Evolutionary conservation across 2,797 vertebrate genomes (phyloP).

Genomic region (Etheostoma nigrum): DNA sequence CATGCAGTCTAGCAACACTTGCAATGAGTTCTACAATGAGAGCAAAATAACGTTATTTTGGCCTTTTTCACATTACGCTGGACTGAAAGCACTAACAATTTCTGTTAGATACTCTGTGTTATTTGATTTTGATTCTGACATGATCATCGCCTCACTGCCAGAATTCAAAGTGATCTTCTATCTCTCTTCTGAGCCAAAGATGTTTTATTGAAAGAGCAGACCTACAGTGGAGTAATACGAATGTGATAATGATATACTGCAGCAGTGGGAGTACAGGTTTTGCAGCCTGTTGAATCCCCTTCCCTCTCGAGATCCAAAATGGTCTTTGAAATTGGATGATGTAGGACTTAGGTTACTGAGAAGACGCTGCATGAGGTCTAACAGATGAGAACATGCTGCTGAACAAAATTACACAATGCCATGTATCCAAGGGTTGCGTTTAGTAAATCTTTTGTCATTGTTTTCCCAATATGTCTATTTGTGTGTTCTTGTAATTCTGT

Average conservation of each 20-base stretch:
- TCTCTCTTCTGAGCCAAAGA: slow-evolving; percentile 58
- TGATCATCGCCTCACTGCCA: slow-evolving; percentile 51
- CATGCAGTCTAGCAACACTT: slow-evolving; percentile 4
- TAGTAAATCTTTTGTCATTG: slow-evolving; percentile 33
- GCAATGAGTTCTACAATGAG: slow-evolving; percentile 1
- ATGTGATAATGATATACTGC: slow-evolving; percentile 69
- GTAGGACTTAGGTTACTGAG: slow-evolving; percentile 54
- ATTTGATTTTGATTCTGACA: slow-evolving; percentile 69
- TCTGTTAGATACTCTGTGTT: slow-evolving; percentile 45
- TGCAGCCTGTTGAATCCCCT: slow-evolving; percentile 63
- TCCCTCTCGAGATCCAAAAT: slow-evolving; percentile 56
- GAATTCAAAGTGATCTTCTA: slow-evolving; percentile 66
- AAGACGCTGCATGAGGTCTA: slow-evolving; percentile 44
- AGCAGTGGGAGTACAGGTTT: slow-evolving; percentile 52
- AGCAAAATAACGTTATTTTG: slow-evolving; percentile 31
- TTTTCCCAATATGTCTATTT: slow-evolving; percentile 30
- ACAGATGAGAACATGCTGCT: slow-evolving; percentile 47
- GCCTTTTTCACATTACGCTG: slow-evolving; percentile 18
- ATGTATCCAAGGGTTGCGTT: slow-evolving; percentile 30
- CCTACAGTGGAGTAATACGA: slow-evolving; percentile 54
- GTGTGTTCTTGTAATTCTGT: not conserved
- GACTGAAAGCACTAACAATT: slow-evolving; percentile 37
- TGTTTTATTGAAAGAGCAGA: slow-evolving; percentile 70
- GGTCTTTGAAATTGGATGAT: slow-evolving; percentile 65
- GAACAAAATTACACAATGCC: slow-evolving; percentile 51